Evolutionary conservation across 2,888 invertebrate genomes (phyloP).

Genomic region (Carcina quercana): DNA sequence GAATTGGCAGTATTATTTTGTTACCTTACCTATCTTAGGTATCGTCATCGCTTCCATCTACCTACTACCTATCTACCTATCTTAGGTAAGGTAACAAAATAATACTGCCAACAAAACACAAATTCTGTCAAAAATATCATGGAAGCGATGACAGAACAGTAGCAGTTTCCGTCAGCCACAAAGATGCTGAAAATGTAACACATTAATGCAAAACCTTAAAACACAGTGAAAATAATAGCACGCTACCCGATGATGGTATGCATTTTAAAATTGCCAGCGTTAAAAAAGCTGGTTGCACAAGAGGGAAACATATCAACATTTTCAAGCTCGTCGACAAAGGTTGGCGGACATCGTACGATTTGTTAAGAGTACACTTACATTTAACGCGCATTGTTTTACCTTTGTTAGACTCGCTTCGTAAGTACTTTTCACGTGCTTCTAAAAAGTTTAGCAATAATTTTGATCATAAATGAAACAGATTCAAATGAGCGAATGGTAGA

Average conservation of each 20-base stretch:
- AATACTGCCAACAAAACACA: constrained; percentile 1
- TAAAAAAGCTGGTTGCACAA: constrained; percentile 23
- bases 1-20: no score
- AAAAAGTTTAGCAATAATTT: no score
- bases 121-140: constrained; percentile 9
- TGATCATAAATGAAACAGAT: no score
- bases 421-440: no score
- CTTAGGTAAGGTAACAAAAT: not conserved
- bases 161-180: constrained; percentile 6
- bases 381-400: no score
- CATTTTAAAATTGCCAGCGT: constrained; percentile 44
- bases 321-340: no score
- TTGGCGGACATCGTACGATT: no score
- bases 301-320: constrained; percentile 31
- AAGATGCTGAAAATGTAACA: constrained; percentile 18
- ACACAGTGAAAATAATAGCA: constrained; percentile 31
- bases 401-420: no score
- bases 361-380: no score
- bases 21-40: not conserved
- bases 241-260: constrained; percentile 27
- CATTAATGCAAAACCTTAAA: constrained; percentile 27
- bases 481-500: no score
- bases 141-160: constrained; percentile 6
- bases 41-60: not conserved
- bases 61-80: not conserved